Conservation (phyloP, 2,797 vertebrate genomes). For the Artibeus lituratus region DNA sequence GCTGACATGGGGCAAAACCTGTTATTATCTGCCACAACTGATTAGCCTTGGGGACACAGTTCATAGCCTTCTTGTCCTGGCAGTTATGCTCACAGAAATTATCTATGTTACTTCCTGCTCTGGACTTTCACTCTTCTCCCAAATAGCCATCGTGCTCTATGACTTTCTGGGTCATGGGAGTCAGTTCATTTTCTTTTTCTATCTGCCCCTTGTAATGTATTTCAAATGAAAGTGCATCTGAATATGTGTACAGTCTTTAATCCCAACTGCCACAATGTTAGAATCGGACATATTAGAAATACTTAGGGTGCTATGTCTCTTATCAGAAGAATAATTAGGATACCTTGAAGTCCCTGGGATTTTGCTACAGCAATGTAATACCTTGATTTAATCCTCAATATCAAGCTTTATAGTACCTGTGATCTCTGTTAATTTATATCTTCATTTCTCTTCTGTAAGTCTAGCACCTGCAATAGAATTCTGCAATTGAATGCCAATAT, state of each 20-base stretch:
- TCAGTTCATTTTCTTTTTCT: background rate
- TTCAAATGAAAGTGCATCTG: background rate
- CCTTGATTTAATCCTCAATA: background rate
- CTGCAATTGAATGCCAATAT: background rate
- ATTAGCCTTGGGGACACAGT: background rate
- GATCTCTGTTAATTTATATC: background rate
- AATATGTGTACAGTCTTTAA: background rate
- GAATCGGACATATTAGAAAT: background rate
- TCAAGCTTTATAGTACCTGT: background rate
- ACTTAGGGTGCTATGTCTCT: background rate
- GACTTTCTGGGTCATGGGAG: background rate
- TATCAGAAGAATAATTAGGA: background rate
- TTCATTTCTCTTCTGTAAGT: background rate
- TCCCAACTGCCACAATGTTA: background rate
- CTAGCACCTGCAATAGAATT: background rate
- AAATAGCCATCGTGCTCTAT: background rate
- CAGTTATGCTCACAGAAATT: background rate
- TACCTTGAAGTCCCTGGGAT: background rate
- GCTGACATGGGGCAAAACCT: background rate
- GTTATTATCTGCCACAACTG: background rate
- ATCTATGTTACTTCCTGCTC: background rate
- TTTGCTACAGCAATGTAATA: background rate
- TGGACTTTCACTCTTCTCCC: background rate
- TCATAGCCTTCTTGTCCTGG: background rate
- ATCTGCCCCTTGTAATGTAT: background rate